These are phyloP conservation scores for Etheostoma spectabile DNA, from an alignment of 2,113 vertebrate species.

Conservation along the genomic window DNA sequence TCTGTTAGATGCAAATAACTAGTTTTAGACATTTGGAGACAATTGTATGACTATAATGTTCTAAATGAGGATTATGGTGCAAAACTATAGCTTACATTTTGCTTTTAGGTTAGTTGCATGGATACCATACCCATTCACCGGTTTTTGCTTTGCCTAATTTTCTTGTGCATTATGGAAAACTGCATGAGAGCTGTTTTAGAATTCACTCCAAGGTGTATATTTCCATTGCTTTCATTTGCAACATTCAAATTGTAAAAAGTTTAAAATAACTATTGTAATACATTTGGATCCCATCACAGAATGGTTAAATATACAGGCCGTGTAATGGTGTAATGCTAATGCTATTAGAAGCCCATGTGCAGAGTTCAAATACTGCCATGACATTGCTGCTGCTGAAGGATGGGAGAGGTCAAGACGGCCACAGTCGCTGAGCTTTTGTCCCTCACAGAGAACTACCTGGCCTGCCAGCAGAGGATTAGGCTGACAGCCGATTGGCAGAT, in stretches of 20 bases:
- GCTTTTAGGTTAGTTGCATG: neutral
- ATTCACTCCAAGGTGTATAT: neutral
- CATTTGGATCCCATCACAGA: too few species aligned
- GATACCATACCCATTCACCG: neutral
- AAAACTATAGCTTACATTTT: too few species aligned
- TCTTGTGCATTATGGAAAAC: neutral
- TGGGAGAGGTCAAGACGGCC: slow-evolving; percentile 13
- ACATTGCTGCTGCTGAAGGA: slow-evolving; percentile 9
- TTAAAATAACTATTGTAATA: too few species aligned
- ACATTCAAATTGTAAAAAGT: neutral
- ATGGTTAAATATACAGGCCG: too few species aligned
- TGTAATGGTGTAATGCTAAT: neutral
- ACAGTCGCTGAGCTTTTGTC: slow-evolving; percentile 12
- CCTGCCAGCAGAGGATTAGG: slow-evolving; percentile 64
- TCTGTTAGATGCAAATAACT: neutral
- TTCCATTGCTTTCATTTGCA: neutral
- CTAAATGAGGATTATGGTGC: neutral
- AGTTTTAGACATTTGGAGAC: too few species aligned
- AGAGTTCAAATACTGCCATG: neutral
- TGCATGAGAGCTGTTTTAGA: neutral
- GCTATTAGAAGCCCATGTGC: neutral
- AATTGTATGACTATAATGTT: neutral
- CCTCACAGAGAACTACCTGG: slow-evolving; percentile 41
- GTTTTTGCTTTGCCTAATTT: neutral
- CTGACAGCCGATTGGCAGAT: slow-evolving; percentile 51